Conservation (phyloP, 2,797 vertebrate species). For the Mormyrops boulengeri region DNA sequence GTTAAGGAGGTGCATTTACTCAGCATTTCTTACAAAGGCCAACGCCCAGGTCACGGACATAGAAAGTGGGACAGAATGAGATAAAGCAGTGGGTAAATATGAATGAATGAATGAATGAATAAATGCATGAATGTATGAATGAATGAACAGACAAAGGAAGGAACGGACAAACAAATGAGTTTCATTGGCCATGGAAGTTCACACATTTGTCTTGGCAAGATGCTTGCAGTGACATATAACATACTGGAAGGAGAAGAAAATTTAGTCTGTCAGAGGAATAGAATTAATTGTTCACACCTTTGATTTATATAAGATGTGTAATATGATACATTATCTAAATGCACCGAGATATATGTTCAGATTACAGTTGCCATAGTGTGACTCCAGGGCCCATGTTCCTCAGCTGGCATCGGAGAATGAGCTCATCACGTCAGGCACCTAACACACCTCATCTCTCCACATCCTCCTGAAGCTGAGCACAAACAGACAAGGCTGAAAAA, state of each 20-base stretch:
- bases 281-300: conserved; percentile 1
- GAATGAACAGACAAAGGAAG: background rate
- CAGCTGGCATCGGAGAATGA: background rate
- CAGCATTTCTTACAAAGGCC: background rate
- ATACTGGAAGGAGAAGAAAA: background rate
- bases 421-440: background rate
- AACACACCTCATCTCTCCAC: background rate
- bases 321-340: background rate
- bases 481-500: background rate
- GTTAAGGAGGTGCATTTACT: background rate
- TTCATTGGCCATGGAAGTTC: background rate
- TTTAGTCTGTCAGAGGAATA: background rate
- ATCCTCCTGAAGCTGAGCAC: background rate
- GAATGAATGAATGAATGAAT: background rate
- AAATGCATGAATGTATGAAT: background rate
- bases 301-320: background rate
- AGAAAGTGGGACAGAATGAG: background rate
- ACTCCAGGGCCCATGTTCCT: background rate
- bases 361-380: background rate
- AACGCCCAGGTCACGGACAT: background rate
- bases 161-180: background rate
- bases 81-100: background rate
- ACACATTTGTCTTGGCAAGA: background rate
- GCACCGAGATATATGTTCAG: background rate
- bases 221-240: conserved; percentile 3